These are phyloP conservation scores for Dermochelys coriacea DNA, from an alignment of 2,797 vertebrate genomes.

Conservation along the genomic window DNA sequence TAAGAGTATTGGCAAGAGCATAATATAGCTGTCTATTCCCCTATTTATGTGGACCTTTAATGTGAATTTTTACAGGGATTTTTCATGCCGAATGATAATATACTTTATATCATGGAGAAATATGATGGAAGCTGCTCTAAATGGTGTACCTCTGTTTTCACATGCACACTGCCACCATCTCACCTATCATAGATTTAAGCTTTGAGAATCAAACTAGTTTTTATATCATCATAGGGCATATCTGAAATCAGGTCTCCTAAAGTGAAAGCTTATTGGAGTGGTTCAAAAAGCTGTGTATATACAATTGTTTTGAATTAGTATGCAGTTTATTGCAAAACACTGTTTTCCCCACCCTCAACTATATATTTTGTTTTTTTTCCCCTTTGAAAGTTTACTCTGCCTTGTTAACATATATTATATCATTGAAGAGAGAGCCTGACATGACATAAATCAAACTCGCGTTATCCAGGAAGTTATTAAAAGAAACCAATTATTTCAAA, in stretches of 20 bases:
- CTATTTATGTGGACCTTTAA: background rate
- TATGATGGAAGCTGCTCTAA: background rate
- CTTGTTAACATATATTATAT: background rate
- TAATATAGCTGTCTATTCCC: background rate
- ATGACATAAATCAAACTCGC: background rate
- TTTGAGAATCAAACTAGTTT: background rate
- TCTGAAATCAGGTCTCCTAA: background rate
- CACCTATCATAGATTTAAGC: background rate
- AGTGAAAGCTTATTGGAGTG: background rate
- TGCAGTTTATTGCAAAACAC: background rate
- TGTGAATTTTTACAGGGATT: background rate
- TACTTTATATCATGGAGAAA: background rate
- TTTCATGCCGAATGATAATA: background rate
- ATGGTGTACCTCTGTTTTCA: background rate
- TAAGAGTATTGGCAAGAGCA: background rate
- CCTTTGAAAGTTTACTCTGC: background rate
- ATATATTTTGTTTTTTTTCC: background rate
- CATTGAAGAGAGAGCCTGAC: background rate
- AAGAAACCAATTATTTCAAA: background rate
- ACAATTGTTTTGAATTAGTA: background rate
- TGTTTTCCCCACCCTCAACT: background rate
- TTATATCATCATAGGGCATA: background rate
- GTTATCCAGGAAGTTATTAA: background rate
- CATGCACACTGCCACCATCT: fast-evolving
- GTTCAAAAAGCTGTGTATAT: background rate